phyloP scores from a whole-genome alignment of 2,888 invertebrate genomes.

The Onchidella celtica region DNA sequence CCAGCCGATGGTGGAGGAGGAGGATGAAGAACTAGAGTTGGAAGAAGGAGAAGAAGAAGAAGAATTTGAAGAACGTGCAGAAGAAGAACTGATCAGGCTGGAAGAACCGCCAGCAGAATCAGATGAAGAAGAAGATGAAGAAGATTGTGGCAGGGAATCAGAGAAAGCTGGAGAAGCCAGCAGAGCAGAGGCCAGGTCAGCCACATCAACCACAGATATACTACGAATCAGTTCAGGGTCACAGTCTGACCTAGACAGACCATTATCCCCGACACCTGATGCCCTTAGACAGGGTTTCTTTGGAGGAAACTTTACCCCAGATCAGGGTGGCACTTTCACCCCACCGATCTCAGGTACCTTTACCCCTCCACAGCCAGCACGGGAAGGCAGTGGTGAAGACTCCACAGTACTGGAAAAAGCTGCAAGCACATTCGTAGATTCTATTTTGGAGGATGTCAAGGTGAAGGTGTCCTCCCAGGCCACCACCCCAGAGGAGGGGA shows the following conservation, averaged over 20 bases:
- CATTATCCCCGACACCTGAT: slow-evolving; percentile 81
- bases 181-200: slow-evolving; percentile 55
- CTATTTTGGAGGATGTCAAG: slow-evolving; percentile 74
- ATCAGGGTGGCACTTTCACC: slow-evolving; percentile 36
- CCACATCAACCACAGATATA: slow-evolving; percentile 38
- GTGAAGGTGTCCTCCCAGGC: slow-evolving; percentile 60
- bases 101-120: slow-evolving; percentile 54
- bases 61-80: slow-evolving; percentile 56
- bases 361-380: slow-evolving; percentile 40
- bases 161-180: slow-evolving; percentile 50
- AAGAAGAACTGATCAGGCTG: slow-evolving; percentile 57
- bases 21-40: slow-evolving; percentile 48
- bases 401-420: slow-evolving; percentile 65
- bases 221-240: slow-evolving; percentile 36
- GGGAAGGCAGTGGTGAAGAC: slow-evolving; percentile 45
- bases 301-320: slow-evolving; percentile 51
- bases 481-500: slow-evolving; percentile 52
- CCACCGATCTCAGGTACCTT: slow-evolving; percentile 26
- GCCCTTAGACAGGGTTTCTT: slow-evolving; percentile 69
- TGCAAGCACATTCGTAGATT: slow-evolving; percentile 74
- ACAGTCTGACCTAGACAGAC: slow-evolving; percentile 82
- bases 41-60: slow-evolving; percentile 60
- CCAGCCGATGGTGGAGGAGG: slow-evolving; percentile 41
- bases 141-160: slow-evolving; percentile 40
- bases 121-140: slow-evolving; percentile 51